Conservation (phyloP, 1,140 invertebrate species). For the Acyrthosiphon pisum region DNA sequence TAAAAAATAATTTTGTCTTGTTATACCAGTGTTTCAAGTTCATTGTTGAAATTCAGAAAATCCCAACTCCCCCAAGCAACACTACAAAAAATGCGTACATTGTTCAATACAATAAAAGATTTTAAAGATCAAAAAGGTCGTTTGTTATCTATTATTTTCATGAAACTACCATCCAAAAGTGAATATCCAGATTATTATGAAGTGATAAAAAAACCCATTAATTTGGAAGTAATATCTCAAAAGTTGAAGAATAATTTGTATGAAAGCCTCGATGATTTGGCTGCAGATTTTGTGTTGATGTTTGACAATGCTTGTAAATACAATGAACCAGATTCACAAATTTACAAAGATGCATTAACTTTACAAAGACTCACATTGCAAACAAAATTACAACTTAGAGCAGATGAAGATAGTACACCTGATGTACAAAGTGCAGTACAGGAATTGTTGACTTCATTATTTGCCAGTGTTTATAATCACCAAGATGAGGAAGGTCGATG, state of each 20-base stretch:
- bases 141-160: slow-evolving; percentile 88
- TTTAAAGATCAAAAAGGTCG: slow-evolving; percentile 88
- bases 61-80: slow-evolving; percentile 53
- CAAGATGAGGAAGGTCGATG: slow-evolving; percentile 95
- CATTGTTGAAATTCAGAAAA: slow-evolving; percentile 52
- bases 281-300: slow-evolving; percentile 94
- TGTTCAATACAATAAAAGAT: slow-evolving; percentile 89
- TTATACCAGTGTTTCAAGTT: slow-evolving; percentile 43
- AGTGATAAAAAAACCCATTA: slow-evolving; percentile 96
- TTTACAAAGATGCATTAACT: slow-evolving; percentile 97
- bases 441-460: slow-evolving; percentile 89
- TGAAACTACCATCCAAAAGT: slow-evolving; percentile 91
- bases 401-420: slow-evolving; percentile 84
- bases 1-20: slow-evolving; percentile 13
- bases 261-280: slow-evolving; percentile 86
- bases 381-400: slow-evolving; percentile 87
- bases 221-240: slow-evolving; percentile 93
- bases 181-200: slow-evolving; percentile 99
- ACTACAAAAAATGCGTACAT: slow-evolving; percentile 78
- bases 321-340: slow-evolving; percentile 98
- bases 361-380: slow-evolving; percentile 92
- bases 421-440: slow-evolving; percentile 88
- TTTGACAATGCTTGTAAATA: slow-evolving; percentile 99
- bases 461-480: slow-evolving; percentile 93
- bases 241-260: slow-evolving; percentile 79